A percentile compares a stretch with the other conserved stretches of the same genome.
Conservation (phyloP, 2,113 vertebrate genomes). For the Dunckerocampus dactyliophorus region DNA sequence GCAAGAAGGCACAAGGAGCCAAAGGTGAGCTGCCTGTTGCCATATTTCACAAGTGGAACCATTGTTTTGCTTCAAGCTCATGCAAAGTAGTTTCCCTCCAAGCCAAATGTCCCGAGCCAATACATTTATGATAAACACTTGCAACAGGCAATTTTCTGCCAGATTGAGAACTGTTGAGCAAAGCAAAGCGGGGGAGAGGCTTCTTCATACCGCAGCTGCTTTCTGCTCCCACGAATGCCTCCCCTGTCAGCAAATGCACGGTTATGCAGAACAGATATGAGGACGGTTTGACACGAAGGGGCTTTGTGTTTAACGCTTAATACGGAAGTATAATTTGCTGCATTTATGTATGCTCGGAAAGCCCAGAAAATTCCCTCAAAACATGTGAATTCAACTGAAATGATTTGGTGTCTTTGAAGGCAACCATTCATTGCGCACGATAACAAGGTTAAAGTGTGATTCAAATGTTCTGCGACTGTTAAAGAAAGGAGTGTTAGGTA, state of each 20-base stretch:
- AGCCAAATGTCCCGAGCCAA: constrained; percentile 51
- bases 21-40: constrained; percentile 67
- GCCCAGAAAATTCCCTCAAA: no score
- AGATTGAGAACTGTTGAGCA: constrained; percentile 27
- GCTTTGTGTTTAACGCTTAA: no score
- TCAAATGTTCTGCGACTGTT: no score
- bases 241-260: neutral
- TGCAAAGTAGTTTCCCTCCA: constrained; percentile 68
- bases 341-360: no score
- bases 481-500: no score
- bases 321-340: no score
- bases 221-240: constrained; percentile 9
- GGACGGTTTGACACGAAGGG: neutral
- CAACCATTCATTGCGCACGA: no score
- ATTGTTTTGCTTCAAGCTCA: constrained; percentile 62
- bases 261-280: neutral
- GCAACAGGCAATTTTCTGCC: constrained; percentile 40
- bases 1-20: constrained; percentile 60
- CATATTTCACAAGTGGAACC: constrained; percentile 68
- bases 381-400: no score
- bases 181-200: constrained; percentile 28
- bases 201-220: constrained; percentile 11
- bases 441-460: no score
- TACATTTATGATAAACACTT: constrained; percentile 57
- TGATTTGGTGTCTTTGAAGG: no score